These are phyloP conservation scores for Miltochrista miniata DNA, from an alignment of 2,888 invertebrate species.

Conservation along the genomic window DNA sequence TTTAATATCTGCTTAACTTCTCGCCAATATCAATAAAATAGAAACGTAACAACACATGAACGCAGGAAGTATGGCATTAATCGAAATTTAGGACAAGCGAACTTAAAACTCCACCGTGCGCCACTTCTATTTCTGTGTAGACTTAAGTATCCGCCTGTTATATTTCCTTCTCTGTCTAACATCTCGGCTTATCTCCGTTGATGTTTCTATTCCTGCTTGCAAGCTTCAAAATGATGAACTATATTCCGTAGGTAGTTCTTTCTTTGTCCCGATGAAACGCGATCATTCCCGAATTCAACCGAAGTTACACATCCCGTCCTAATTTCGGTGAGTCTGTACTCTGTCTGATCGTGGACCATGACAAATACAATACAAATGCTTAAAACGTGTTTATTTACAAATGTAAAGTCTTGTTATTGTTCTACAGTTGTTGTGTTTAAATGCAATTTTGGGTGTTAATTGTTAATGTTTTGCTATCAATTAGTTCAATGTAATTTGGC, in stretches of 20 bases:
- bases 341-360: slow-evolving; percentile 43
- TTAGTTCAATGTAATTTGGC: slow-evolving; percentile 21
- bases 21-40: no score
- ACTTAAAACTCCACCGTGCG: slow-evolving; percentile 46
- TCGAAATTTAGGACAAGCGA: slow-evolving; percentile 64
- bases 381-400: slow-evolving; percentile 49
- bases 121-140: slow-evolving; percentile 66
- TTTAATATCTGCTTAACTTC: no score
- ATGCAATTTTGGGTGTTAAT: slow-evolving; percentile 11
- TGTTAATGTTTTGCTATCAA: slow-evolving; percentile 31
- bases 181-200: slow-evolving; percentile 48
- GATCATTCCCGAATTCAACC: slow-evolving; percentile 59
- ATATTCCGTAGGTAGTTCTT: slow-evolving; percentile 31
- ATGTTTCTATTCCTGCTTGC: slow-evolving; percentile 35
- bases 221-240: slow-evolving; percentile 33
- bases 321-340: slow-evolving; percentile 48
- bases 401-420: slow-evolving; percentile 12
- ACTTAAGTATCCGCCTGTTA: slow-evolving; percentile 8
- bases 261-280: slow-evolving; percentile 40
- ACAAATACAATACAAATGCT: slow-evolving; percentile 42
- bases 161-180: slow-evolving; percentile 40
- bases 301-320: slow-evolving; percentile 56
- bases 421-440: neutral
- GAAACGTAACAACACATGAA: no score
- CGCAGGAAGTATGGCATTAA: slow-evolving; percentile 67